Evolutionary conservation across 2,797 vertebrate genomes (phyloP).

Genomic region (Artibeus jamaicensis): DNA sequence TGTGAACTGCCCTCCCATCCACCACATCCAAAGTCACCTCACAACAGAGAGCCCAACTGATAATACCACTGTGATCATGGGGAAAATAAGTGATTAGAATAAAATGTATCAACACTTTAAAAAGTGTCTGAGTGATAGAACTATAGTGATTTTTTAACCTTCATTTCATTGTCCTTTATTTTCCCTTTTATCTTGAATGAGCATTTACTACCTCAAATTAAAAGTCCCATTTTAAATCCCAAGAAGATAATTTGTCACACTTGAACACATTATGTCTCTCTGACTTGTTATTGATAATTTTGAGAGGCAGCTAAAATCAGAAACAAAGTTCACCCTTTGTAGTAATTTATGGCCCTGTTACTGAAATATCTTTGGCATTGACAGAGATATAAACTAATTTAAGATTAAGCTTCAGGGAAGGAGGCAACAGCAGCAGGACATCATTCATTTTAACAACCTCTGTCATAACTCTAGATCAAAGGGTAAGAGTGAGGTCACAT

Average conservation of each 20-base stretch:
- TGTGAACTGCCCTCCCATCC: neutral
- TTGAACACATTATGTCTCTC: conserved; percentile 3
- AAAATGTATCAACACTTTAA: neutral
- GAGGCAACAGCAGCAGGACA: conserved; percentile 36
- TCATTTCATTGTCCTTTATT: neutral
- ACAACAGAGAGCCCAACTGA: neutral
- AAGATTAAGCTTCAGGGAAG: conserved; percentile 62
- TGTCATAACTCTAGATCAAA: conserved; percentile 63
- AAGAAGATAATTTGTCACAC: conserved; percentile 41
- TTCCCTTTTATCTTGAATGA: neutral
- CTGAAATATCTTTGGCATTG: conserved; percentile 64
- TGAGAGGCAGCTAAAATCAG: conserved; percentile 51
- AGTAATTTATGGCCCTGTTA: conserved; percentile 57
- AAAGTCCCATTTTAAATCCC: conserved; percentile 31
- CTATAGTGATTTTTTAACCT: neutral
- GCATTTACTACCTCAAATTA: conserved; percentile 20
- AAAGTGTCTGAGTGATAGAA: neutral
- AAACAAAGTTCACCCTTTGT: conserved; percentile 52
- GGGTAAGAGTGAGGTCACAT: conserved; percentile 40
- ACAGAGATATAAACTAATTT: conserved; percentile 73
- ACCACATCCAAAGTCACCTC: neutral
- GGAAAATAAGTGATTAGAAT: neutral
- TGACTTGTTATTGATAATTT: conserved; percentile 41
- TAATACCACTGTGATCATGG: neutral
- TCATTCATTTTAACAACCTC: conserved; percentile 70